Evolutionary conservation across 2,888 invertebrate species (phyloP), one percentile per base, ranked within the genome.

Genomic region (Corythucha ciliata): DNA sequence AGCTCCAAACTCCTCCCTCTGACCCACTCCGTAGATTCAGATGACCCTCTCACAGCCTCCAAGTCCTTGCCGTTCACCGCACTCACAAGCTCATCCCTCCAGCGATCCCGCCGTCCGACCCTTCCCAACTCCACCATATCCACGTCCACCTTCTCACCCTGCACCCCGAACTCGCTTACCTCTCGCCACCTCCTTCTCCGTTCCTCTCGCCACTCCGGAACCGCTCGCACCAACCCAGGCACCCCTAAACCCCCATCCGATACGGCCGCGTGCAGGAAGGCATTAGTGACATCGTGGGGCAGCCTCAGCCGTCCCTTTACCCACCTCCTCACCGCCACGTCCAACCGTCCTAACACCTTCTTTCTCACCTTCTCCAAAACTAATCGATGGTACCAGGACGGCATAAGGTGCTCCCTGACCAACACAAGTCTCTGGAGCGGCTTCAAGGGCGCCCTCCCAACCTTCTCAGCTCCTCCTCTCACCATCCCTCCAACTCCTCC

Each of bases 341-440:
- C 69, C 20, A 65, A 53, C 36, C 60, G 57, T 2, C 60, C 54
- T 0, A 70, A 56, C 0, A 26, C 18, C 0, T 45, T 55, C 1
- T 24, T 49, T 1, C 53, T 60, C 16, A 47, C 52, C 4, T 59
- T 59, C 2, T 63, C 66, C 4, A 68, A 39, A 39, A 64, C 65
- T n/a, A 70, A 41, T 6, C 58, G 53, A 53, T 69, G 68, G 36
- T 64, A 53, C 54, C 64, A 65, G 41, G 65, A 61, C 10, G 68
- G 69, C 16, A 69, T 56, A 29, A 70, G 61, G 61, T 67, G 62
- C 2, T 51, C 59, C 53, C 66, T 58, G 32, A 69, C 55, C 0
- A 67, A 55, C 41, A 64, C 61, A 6, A 69, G 47, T 56, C 67
- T 60, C 53, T 69, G 68, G 44, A 66, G 66, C 3, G 67, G 68